Percentiles rank a stretch among this genome's conserved stretches.
Evolutionary conservation across 1,140 invertebrate genomes (phyloP).

Genomic region (Heliothis subflexa): DNA sequence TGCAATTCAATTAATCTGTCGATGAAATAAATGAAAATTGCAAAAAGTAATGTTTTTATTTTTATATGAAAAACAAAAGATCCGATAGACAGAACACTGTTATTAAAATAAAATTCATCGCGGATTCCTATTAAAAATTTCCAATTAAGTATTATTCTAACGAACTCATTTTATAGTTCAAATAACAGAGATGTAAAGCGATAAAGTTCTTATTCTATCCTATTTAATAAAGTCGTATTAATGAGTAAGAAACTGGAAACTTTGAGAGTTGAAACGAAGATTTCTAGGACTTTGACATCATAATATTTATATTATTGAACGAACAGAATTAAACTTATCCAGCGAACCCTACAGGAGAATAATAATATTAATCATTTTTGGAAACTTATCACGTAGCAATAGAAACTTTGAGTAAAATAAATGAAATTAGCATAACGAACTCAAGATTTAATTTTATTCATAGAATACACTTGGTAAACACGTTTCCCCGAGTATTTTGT

Average conservation of each 20-base stretch:
- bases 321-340: constrained; percentile 4
- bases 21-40: too few relatives aligned
- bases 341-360: background rate
- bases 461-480: too few relatives aligned
- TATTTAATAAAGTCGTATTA: constrained; percentile 21
- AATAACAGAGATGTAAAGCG: constrained; percentile 17
- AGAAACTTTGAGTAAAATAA: too few relatives aligned
- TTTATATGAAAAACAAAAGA: background rate
- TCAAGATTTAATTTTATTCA: too few relatives aligned
- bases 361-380: constrained; percentile 8
- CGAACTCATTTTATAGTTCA: constrained; percentile 15
- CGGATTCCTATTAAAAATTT: background rate
- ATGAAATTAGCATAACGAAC: too few relatives aligned
- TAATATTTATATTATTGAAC: constrained; percentile 36
- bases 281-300: constrained; percentile 10
- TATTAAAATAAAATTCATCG: constrained; percentile 6
- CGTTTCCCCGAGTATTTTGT: too few relatives aligned
- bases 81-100: background rate
- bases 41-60: background rate
- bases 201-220: constrained; percentile 12
- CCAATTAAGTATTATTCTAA: constrained; percentile 3
- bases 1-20: too few relatives aligned
- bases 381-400: background rate
- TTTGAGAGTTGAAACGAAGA: constrained; percentile 14
- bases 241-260: background rate